Percentiles rank a stretch among this genome's conserved stretches.
These are phyloP conservation scores for Calosoma granatense DNA, from an alignment of 1,140 invertebrate genomes.

Conservation along the genomic window DNA sequence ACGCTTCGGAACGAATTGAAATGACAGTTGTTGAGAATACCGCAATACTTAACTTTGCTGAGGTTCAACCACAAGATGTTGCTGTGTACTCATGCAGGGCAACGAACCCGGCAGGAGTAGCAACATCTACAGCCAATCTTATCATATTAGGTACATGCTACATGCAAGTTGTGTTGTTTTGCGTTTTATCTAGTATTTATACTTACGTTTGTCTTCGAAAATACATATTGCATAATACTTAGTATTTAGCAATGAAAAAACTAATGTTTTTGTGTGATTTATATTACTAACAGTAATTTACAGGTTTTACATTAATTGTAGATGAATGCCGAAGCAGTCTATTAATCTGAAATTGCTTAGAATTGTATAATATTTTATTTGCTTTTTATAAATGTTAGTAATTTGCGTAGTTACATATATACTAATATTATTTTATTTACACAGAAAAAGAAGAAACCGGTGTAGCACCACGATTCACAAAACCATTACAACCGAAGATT, in stretches of 20 bases:
- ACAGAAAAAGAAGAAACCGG: slow-evolving; percentile 55
- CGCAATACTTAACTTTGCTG: slow-evolving; percentile 54
- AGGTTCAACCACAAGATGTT: slow-evolving; percentile 54
- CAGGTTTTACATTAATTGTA: no score
- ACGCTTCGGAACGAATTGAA: slow-evolving; percentile 48
- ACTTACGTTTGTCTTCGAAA: slow-evolving; percentile 13
- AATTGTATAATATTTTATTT: no score
- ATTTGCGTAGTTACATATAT: no score
- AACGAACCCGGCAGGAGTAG: slow-evolving; percentile 63
- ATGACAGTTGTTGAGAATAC: slow-evolving; percentile 48
- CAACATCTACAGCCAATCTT: slow-evolving; percentile 66
- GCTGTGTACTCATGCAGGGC: slow-evolving; percentile 73
- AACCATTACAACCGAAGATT: slow-evolving; percentile 55
- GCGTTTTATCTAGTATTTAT: slow-evolving; percentile 15
- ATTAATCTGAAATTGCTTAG: no score
- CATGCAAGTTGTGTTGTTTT: slow-evolving; percentile 13
- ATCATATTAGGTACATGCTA: slow-evolving; percentile 50
- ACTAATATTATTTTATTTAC: slow-evolving; percentile 21
- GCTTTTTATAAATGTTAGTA: no score
- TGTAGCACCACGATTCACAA: slow-evolving; percentile 48
- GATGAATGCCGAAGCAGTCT: no score
- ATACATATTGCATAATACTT: slow-evolving; percentile 10
- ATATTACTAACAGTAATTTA: no score
- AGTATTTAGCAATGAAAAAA: no score
- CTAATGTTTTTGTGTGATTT: no score